Evolutionary conservation across 2,113 vertebrate genomes (phyloP).

Genomic region (Neodontobutis hainanensis): DNA sequence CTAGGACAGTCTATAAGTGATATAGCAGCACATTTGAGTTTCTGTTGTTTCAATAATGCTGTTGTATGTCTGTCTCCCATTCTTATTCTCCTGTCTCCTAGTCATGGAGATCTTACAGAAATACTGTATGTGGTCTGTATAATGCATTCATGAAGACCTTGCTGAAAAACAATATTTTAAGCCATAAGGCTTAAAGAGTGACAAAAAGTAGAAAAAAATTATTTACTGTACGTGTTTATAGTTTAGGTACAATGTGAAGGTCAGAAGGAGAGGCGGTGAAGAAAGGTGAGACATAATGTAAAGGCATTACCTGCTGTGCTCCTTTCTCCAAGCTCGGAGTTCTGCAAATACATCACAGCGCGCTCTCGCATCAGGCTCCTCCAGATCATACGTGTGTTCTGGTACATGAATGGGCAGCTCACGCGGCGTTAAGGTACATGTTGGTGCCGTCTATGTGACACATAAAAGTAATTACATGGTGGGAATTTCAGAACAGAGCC

Average conservation of each 20-base stretch:
- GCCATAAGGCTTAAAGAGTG: too few relatives aligned
- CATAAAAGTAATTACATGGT: neutral
- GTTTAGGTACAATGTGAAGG: neutral
- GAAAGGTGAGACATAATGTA: neutral
- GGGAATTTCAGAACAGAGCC: neutral
- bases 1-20: too few relatives aligned
- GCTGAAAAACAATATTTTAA: too few relatives aligned
- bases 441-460: constrained; percentile 52
- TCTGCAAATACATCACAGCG: constrained; percentile 72
- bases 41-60: too few relatives aligned
- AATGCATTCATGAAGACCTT: too few relatives aligned
- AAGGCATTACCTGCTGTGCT: constrained; percentile 75
- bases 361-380: constrained; percentile 53
- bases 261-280: neutral
- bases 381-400: constrained; percentile 65
- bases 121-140: too few relatives aligned
- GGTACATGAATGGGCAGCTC: constrained; percentile 51
- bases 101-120: too few relatives aligned
- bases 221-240: neutral
- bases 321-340: constrained; percentile 68
- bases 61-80: too few relatives aligned
- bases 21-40: too few relatives aligned
- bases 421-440: constrained; percentile 41
- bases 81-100: too few relatives aligned
- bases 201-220: neutral